Evolutionary conservation across 2,888 invertebrate genomes (phyloP).

Genomic region (Zele albiditarsus): DNA sequence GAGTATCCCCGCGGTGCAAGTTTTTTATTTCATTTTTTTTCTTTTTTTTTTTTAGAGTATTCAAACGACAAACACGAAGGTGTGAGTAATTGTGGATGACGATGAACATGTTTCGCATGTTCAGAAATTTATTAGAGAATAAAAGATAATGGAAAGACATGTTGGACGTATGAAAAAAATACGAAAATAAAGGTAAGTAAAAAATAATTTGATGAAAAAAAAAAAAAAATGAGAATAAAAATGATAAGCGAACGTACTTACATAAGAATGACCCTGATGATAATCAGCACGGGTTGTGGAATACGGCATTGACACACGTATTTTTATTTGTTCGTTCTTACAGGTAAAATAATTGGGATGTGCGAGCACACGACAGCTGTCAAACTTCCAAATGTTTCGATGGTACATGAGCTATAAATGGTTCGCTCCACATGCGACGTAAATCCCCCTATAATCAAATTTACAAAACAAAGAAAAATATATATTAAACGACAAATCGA

Average conservation of each 20-base stretch:
- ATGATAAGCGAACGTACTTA: conserved; percentile 62
- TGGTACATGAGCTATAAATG: conserved; percentile 88
- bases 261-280: conserved; percentile 65
- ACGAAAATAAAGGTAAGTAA: conserved; percentile 25
- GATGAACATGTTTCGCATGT: conserved; percentile 4
- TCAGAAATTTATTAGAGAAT: background rate
- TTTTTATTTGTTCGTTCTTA: conserved; percentile 46
- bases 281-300: conserved; percentile 57
- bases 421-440: conserved; percentile 98
- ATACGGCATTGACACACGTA: conserved; percentile 50
- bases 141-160: conserved; percentile 15
- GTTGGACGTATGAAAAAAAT: conserved; percentile 7
- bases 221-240: conserved; percentile 3
- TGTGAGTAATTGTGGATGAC: conserved; percentile 1
- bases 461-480: conserved; percentile 25
- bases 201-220: conserved; percentile 11
- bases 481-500: conserved; percentile 32
- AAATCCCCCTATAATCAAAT: conserved; percentile 87
- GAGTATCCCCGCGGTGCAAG: conserved; percentile 17
- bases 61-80: conserved; percentile 38
- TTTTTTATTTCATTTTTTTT: conserved; percentile 10
- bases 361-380: conserved; percentile 65
- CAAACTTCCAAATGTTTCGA: conserved; percentile 89
- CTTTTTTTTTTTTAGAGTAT: conserved; percentile 29
- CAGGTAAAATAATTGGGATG: conserved; percentile 28